Percentiles rank a stretch among this genome's conserved stretches.
These are phyloP conservation scores for Engraulis encrasicolus DNA, from an alignment of 2,113 vertebrate genomes.

Conservation along the genomic window DNA sequence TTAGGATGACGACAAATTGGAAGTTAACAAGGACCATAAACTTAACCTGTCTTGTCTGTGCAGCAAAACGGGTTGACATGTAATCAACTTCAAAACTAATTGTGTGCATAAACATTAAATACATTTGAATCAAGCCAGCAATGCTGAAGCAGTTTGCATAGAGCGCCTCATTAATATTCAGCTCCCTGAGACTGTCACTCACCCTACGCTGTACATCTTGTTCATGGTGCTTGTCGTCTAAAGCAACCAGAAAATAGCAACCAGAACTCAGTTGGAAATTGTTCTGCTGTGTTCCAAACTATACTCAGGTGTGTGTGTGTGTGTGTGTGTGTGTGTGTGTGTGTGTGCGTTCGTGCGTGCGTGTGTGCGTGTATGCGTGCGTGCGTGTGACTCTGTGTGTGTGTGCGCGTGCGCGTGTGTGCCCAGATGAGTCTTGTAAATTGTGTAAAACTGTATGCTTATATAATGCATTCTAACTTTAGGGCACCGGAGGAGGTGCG, in stretches of 20 bases:
- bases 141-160: not conserved
- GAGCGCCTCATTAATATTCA: not conserved
- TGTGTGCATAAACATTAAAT: not conserved
- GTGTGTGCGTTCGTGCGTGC: too few relatives aligned
- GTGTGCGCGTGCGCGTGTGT: too few relatives aligned
- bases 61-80: not conserved
- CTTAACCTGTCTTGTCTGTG: not conserved
- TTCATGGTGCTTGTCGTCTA: not conserved
- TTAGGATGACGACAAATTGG: not conserved
- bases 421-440: too few relatives aligned
- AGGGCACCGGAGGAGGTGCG: too few relatives aligned
- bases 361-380: too few relatives aligned
- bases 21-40: not conserved
- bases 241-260: not conserved
- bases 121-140: not conserved
- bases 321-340: too few relatives aligned
- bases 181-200: not conserved
- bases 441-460: too few relatives aligned
- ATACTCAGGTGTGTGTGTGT: not conserved
- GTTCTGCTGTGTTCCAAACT: constrained; percentile 11
- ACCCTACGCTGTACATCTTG: not conserved
- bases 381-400: too few relatives aligned
- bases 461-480: too few relatives aligned
- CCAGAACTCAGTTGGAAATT: not conserved
- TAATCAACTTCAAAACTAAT: not conserved